A percentile compares a stretch with the other conserved stretches of the same genome.
Conservation (phyloP, 2,113 vertebrate species). For the Chiloscyllium plagiosum region DNA sequence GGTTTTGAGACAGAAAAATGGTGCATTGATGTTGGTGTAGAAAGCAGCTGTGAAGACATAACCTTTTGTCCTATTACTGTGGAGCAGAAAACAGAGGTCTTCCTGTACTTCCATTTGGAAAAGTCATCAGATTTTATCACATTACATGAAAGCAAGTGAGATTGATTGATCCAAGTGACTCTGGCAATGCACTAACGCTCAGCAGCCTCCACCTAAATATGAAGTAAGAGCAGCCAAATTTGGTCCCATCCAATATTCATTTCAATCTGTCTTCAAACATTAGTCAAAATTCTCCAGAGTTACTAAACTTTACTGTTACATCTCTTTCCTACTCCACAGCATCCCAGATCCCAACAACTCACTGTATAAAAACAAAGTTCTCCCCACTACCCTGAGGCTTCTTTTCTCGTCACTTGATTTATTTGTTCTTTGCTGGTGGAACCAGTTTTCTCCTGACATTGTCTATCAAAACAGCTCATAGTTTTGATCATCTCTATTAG, state of each 20-base stretch:
- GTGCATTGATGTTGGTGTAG: background rate
- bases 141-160: background rate
- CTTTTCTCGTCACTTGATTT: too few relatives aligned
- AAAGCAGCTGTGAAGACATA: background rate
- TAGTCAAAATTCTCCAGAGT: background rate
- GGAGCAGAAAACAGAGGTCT: background rate
- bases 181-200: background rate
- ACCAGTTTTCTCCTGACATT: too few relatives aligned
- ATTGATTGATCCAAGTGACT: background rate
- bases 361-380: too few relatives aligned
- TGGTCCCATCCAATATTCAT: background rate
- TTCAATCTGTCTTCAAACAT: background rate
- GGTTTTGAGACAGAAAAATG: background rate
- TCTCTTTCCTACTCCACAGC: too few relatives aligned
- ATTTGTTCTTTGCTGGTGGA: too few relatives aligned
- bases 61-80: background rate
- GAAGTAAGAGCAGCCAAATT: background rate
- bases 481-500: too few relatives aligned
- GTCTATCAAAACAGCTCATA: too few relatives aligned
- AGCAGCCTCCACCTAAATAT: background rate
- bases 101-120: background rate
- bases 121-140: background rate
- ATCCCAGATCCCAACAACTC: too few relatives aligned
- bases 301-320: background rate
- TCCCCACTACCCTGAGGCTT: too few relatives aligned